Evolutionary conservation across 2,888 invertebrate species (phyloP), one percentile per base, ranked within the genome.

Genomic region (Drosophila niveifrons): DNA sequence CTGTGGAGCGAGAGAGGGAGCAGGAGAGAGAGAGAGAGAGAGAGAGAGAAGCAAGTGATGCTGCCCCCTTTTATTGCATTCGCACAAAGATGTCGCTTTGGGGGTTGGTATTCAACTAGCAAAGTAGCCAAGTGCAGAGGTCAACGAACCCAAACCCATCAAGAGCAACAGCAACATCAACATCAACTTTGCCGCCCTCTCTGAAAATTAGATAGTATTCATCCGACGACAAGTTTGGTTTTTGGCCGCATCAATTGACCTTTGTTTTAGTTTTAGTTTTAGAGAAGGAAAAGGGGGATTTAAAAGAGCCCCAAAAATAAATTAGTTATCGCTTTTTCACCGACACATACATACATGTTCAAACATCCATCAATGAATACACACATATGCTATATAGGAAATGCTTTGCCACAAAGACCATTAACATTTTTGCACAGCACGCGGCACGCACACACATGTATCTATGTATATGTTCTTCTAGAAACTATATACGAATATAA

Each of bases 51-150:
- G 59, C 79, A 62, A 58, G 11, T 67, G 73, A 56, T 39, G 39
- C 39, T 15, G n/a, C 7, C 78, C 59, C 74, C 59, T 56, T 47
- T 75, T 58, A 66, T 64, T 78, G 74, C 68, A 73, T 64, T 75
- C 41, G 57, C 74, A 73, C 75, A 75, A 72, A 77, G 75, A 73
- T 78, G 68, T 58, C 65, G 64, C 62, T 52, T 62, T 78, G 74
- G 68, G 75, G 75, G 75, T 74, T 78, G 75, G 46, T 58, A 67
- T 73, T 50, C 13, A 34, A 46, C 34, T 47, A 36, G 39, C 39
- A 41, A 15, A 15, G 39, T 15, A 15, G 39, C 23, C 18, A 36
- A 50, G 50, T 55, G 41, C 63, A 68, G 50, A 55, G 75, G 74
- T 61, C 78, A 73, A 62, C 68, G 78, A 78, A 78, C 75, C 41